phyloP scores from a whole-genome alignment of 2,888 invertebrate genomes.

The Therioaphis trifolii region DNA sequence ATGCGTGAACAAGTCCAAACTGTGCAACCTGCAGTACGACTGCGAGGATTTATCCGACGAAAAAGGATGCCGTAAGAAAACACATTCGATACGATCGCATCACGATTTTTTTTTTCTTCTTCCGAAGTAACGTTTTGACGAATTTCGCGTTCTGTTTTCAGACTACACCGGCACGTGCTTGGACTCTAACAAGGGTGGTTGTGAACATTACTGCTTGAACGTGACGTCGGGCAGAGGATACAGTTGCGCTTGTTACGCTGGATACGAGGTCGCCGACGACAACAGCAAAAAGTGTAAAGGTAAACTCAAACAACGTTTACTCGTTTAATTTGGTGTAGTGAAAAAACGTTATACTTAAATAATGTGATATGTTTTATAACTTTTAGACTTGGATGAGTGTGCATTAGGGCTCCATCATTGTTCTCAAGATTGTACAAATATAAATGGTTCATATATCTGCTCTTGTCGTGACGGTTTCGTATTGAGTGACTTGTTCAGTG shows the following conservation, averaged over 20 bases:
- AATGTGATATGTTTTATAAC: slow-evolving; percentile 11
- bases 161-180: slow-evolving; percentile 70
- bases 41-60: slow-evolving; percentile 93
- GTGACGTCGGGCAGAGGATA: slow-evolving; percentile 83
- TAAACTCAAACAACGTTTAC: slow-evolving; percentile 63
- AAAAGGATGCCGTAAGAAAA: slow-evolving; percentile 82
- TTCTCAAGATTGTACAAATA: slow-evolving; percentile 91
- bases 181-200: slow-evolving; percentile 78
- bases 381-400: slow-evolving; percentile 88
- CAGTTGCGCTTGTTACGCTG: slow-evolving; percentile 89
- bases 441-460: slow-evolving; percentile 91
- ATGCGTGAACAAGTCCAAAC: slow-evolving; percentile 81
- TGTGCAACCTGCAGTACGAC: slow-evolving; percentile 91
- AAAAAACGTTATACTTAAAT: not conserved
- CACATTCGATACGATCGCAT: too few species aligned
- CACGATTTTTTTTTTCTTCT: too few species aligned
- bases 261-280: slow-evolving; percentile 82
- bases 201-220: slow-evolving; percentile 91
- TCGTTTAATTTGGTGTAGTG: not conserved
- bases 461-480: slow-evolving; percentile 86
- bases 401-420: slow-evolving; percentile 85
- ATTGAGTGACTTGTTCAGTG: slow-evolving; percentile 80
- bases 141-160: slow-evolving; percentile 66
- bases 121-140: not conserved
- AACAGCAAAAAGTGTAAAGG: slow-evolving; percentile 84